A percentile compares a stretch with the other conserved stretches of the same genome.
Evolutionary conservation across 2,113 vertebrate genomes (phyloP).

Genomic region (Phalacrocorax brasilianus): DNA sequence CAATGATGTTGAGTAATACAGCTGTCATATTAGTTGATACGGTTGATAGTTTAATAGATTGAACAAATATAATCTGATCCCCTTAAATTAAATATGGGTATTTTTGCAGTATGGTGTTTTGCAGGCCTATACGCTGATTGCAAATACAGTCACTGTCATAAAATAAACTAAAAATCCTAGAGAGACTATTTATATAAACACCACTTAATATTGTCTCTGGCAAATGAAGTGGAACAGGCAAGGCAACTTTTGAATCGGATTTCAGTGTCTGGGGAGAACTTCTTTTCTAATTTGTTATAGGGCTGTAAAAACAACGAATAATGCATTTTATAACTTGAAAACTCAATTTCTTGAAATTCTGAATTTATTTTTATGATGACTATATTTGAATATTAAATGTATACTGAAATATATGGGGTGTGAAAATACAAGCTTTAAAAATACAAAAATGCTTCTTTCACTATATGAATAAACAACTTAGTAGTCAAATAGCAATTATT

Average conservation of each 20-base stretch:
- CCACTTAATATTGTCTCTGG: neutral
- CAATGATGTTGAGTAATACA: constrained; percentile 15
- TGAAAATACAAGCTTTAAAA: neutral
- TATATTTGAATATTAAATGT: neutral
- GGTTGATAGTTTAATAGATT: constrained; percentile 3
- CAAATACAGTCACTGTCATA: neutral
- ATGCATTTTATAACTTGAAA: neutral
- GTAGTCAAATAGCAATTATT: neutral
- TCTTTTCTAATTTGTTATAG: neutral
- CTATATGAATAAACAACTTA: neutral
- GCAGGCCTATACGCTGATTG: neutral
- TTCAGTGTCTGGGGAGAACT: neutral
- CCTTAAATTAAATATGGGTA: neutral
- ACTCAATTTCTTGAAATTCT: neutral
- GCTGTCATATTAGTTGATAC: neutral
- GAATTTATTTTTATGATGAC: neutral
- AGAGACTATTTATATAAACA: neutral
- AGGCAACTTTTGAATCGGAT: neutral
- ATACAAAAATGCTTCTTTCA: accelerated
- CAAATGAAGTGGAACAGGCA: neutral
- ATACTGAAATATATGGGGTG: neutral
- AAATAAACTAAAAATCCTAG: neutral
- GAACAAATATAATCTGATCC: neutral
- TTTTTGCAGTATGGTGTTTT: neutral
- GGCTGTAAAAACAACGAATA: neutral